Evolutionary conservation across 2,113 vertebrate genomes (phyloP).

Genomic region (Willisornis vidua): DNA sequence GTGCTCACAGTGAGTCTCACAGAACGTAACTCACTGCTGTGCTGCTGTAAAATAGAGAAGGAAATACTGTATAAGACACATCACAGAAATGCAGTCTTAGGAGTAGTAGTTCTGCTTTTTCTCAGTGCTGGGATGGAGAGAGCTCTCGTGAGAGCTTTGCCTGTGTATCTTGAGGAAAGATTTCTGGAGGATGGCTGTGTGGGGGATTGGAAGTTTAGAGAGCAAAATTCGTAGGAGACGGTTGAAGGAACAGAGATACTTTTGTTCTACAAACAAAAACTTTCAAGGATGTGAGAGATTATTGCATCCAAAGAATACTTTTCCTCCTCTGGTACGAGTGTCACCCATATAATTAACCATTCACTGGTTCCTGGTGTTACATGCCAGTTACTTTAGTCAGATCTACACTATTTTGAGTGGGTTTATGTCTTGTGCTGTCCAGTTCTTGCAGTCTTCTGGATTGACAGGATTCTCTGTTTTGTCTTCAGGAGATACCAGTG

Average conservation of each 20-base stretch:
- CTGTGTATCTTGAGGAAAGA: background rate
- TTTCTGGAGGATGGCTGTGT: background rate
- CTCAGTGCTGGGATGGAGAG: background rate
- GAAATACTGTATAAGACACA: background rate
- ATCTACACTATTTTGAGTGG: background rate
- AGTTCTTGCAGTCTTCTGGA: background rate
- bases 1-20: background rate
- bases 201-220: background rate
- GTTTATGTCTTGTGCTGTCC: background rate
- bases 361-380: background rate
- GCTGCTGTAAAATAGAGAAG: background rate
- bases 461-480: background rate
- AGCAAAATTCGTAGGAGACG: background rate
- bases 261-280: background rate
- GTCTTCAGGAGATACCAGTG: background rate
- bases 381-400: background rate
- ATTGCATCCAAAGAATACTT: background rate
- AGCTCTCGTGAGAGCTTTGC: background rate
- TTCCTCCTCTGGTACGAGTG: background rate
- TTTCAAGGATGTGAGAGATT: background rate
- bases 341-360: background rate
- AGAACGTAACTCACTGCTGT: background rate
- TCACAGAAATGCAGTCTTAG: background rate
- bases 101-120: background rate
- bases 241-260: background rate